These are phyloP conservation scores for Eudyptes chrysolophus DNA, from an alignment of 2,113 vertebrate genomes.

Conservation along the genomic window DNA sequence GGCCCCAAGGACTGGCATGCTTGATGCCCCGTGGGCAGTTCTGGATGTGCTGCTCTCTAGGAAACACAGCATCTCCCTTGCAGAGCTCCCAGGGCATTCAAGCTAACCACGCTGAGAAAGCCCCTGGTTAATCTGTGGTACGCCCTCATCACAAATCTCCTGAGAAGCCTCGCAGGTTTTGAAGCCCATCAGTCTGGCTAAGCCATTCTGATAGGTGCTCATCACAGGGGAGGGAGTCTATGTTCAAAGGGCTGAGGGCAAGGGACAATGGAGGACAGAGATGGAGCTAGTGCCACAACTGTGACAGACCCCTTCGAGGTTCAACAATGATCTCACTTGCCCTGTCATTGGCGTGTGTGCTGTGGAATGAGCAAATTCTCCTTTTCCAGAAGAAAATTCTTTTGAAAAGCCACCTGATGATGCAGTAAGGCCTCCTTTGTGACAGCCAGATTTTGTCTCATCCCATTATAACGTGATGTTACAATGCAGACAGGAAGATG, in stretches of 20 bases:
- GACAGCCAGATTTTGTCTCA: neutral
- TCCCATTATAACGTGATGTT: neutral
- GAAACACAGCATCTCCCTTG: neutral
- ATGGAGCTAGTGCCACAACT: neutral
- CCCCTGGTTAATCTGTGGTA: neutral
- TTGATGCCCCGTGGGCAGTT: neutral
- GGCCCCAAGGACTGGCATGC: neutral
- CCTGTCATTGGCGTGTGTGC: neutral
- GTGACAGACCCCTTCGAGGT: neutral
- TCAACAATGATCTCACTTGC: neutral
- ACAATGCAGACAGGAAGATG: neutral
- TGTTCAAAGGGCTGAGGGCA: neutral
- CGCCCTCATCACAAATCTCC: neutral
- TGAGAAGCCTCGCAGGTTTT: neutral
- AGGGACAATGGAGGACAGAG: neutral
- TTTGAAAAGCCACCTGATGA: neutral
- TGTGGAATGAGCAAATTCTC: neutral
- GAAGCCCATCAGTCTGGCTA: neutral
- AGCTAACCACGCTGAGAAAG: neutral
- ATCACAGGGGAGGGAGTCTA: neutral
- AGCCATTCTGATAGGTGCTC: neutral
- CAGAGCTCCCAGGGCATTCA: neutral
- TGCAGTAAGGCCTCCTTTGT: neutral
- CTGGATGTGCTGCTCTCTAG: neutral
- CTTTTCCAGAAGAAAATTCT: neutral